phyloP scores from a whole-genome alignment of 1,140 invertebrate species.

The Heterodera carotae region DNA sequence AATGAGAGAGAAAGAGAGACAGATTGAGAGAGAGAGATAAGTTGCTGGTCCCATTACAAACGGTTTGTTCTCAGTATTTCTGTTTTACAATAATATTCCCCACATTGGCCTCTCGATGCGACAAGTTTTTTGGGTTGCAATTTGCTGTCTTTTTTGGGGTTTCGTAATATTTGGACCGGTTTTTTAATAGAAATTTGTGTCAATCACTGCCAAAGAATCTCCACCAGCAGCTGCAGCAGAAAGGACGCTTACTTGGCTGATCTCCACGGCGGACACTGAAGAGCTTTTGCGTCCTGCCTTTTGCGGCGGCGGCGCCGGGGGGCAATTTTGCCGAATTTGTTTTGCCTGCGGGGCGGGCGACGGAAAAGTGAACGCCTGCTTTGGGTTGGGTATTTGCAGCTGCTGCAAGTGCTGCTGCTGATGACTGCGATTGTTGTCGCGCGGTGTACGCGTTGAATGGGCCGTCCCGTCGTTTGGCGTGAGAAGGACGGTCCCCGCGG shows the following conservation, averaged over 20 bases:
- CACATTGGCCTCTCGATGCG: neutral
- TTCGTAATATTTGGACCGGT: too few species aligned
- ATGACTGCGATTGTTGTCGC: neutral
- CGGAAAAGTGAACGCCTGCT: constrained; percentile 1
- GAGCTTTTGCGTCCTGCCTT: constrained; percentile 10
- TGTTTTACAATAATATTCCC: too few species aligned
- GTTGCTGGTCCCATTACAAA: too few species aligned
- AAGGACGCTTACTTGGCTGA: too few species aligned
- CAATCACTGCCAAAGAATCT: too few species aligned
- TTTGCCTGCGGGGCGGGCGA: neutral
- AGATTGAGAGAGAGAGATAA: too few species aligned
- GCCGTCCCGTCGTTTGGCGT: neutral
- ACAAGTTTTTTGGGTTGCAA: constrained; percentile 21
- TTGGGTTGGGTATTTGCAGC: neutral
- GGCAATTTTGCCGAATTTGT: constrained; percentile 3
- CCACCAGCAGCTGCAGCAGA: too few species aligned
- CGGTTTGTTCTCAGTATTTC: too few species aligned
- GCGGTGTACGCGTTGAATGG: neutral
- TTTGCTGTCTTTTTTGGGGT: constrained; percentile 22
- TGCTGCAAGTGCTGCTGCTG: neutral
- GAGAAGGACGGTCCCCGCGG: neutral
- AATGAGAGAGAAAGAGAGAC: too few species aligned
- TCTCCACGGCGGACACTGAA: neutral
- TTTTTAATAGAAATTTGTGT: too few species aligned
- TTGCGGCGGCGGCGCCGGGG: too few species aligned